phyloP scores from a whole-genome alignment of 1,140 invertebrate genomes.

The Andrena cerasifolii region DNA sequence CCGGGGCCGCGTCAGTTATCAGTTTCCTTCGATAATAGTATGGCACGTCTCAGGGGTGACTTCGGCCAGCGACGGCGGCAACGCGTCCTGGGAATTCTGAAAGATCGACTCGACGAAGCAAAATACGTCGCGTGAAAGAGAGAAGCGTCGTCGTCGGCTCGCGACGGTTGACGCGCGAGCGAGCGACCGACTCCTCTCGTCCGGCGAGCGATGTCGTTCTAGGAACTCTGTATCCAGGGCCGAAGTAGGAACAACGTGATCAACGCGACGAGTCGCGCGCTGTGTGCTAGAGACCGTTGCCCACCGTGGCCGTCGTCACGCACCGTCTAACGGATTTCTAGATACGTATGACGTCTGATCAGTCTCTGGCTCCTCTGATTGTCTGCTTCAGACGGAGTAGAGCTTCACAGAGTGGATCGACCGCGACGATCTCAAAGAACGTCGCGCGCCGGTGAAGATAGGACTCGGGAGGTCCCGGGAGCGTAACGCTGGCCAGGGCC shows the following conservation, averaged over 20 bases:
- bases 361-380: background rate
- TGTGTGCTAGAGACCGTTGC: constrained; percentile 40
- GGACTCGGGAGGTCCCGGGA: constrained; percentile 1
- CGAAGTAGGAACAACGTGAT: constrained; percentile 64
- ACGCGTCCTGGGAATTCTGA: constrained; percentile 56
- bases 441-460: constrained; percentile 21
- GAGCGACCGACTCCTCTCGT: background rate
- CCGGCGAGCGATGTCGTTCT: constrained; percentile 32
- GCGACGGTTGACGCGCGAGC: background rate
- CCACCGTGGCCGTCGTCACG: constrained; percentile 49
- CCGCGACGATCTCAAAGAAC: background rate
- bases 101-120: constrained; percentile 17
- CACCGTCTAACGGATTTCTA: constrained; percentile 66
- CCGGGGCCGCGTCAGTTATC: constrained; percentile 20
- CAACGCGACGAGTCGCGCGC: constrained; percentile 3
- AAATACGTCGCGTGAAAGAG: background rate
- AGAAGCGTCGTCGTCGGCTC: background rate
- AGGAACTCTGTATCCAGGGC: constrained; percentile 54
- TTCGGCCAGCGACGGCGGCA: constrained; percentile 45
- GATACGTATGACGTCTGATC: constrained; percentile 49
- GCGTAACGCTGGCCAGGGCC: background rate
- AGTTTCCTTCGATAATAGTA: constrained; percentile 71
- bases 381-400: background rate
- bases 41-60: constrained; percentile 77
- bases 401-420: background rate